Evolutionary conservation across 2,797 vertebrate genomes (phyloP), one percentile per base, ranked within the genome.

Genomic region (Rhinophrynus dorsalis): DNA sequence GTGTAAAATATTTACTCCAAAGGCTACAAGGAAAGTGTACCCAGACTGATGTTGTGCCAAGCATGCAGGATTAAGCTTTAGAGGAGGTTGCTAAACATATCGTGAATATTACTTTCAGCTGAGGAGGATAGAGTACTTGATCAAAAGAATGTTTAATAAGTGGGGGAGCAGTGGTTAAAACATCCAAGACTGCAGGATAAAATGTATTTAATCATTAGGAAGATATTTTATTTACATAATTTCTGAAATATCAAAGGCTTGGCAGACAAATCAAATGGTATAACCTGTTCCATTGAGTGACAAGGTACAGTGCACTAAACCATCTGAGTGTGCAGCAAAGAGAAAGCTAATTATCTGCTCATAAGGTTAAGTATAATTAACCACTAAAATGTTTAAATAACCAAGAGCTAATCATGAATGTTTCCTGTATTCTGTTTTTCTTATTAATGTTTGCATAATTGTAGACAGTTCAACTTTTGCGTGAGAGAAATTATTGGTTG

Each of bases 11-110:
- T 88, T 88, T 88, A 82, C 81, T 83, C 78, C 76, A 77, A 82
- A 80, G 54, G 29, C 75, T 78, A 75, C 79, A 79, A 81, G 81
- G 80, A 82, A 85, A 84, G 75, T 75, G 50, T 42, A 79, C 71
- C 76, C 76, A 83, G 85, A 82, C 78, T 86, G 84, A 87, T 84
- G 85, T 79, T 76, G 55, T 84, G 87, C 86, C 88, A 89, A 81
- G 74, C 52, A 74, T 0, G 76, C 63, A 74, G 80, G 76, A 83
- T 77, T 81, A 82, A 83, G 75, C 59, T 81, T 77, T 80, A 73
- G 54, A 79, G 30, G 47, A 77, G 26, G 70, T 76, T 82, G 75
- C 15, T 21, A 75, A 78, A 72, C 30, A 58, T 77, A 82, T 82
- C 83, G 78, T 81, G 74, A 80, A 78, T 76, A 84, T 79, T 86